Evolutionary conservation across 1,140 invertebrate genomes (phyloP).

Genomic region (Diabrotica virgifera): DNA sequence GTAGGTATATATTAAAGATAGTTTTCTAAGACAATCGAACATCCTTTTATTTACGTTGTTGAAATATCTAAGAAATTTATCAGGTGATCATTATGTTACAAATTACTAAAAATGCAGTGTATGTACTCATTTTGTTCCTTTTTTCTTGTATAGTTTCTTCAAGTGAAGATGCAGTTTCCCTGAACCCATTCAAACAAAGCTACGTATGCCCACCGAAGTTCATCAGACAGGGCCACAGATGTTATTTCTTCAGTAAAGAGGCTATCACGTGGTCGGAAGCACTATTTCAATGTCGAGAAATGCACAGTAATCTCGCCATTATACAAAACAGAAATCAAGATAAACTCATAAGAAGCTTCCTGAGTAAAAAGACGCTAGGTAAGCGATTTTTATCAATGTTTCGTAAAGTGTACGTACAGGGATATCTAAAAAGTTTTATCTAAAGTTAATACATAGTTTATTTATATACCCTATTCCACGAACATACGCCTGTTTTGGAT

Average conservation of each 20-base stretch:
- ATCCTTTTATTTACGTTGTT: too few relatives aligned
- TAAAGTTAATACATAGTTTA: too few relatives aligned
- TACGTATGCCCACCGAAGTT: conserved; percentile 64
- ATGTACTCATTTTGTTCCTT: not conserved
- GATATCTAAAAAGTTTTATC: too few relatives aligned
- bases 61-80: too few relatives aligned
- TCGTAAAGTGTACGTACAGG: too few relatives aligned
- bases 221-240: conserved; percentile 67
- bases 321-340: conserved; percentile 67
- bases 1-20: too few relatives aligned
- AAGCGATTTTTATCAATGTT: not conserved
- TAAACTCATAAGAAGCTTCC: conserved; percentile 62
- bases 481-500: too few relatives aligned
- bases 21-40: too few relatives aligned
- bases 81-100: too few relatives aligned
- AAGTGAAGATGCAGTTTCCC: not conserved
- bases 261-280: conserved; percentile 69
- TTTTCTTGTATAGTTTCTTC: conserved; percentile 3
- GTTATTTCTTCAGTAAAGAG: conserved; percentile 71
- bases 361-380: conserved; percentile 52
- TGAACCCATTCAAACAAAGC: conserved; percentile 12
- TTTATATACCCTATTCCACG: too few relatives aligned
- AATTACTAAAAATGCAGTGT: too few relatives aligned
- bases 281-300: conserved; percentile 66
- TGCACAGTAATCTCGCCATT: conserved; percentile 63